phyloP scores from a whole-genome alignment of 2,888 invertebrate species.

The Rhorus exstirpatorius region DNA sequence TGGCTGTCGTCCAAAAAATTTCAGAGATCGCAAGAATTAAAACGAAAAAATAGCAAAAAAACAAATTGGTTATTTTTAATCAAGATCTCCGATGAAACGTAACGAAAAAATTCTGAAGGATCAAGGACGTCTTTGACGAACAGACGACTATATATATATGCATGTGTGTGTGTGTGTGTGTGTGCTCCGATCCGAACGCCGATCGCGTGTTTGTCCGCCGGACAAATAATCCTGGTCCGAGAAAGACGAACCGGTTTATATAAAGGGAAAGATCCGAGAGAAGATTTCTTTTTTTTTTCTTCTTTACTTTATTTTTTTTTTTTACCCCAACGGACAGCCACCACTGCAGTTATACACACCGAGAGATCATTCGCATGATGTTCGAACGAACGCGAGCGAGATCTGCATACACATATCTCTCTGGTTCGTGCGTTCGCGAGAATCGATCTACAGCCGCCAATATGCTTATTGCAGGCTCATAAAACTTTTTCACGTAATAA shows the following conservation, averaged over 20 bases:
- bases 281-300: conserved; percentile 22
- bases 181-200: conserved; percentile 62
- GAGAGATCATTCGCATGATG: conserved; percentile 33
- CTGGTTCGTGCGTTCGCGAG: conserved; percentile 8
- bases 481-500: conserved; percentile 54
- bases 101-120: conserved; percentile 32
- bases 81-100: conserved; percentile 1
- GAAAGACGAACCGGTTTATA: conserved; percentile 69
- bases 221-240: conserved; percentile 68
- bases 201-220: conserved; percentile 69
- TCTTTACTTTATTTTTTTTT: conserved; percentile 5
- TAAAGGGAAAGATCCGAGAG: conserved; percentile 53
- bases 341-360: conserved; percentile 42
- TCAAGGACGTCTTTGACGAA: conserved; percentile 49
- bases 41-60: background rate
- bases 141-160: conserved; percentile 18
- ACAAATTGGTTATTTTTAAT: conserved; percentile 13
- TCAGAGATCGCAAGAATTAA: background rate
- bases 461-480: conserved; percentile 50
- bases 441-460: conserved; percentile 39
- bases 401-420: conserved; percentile 54
- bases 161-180: conserved; percentile 46
- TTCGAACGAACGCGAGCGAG: conserved; percentile 23
- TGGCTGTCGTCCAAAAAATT: conserved; percentile 10
- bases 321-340: conserved; percentile 38